Conservation (phyloP, 2,113 vertebrate species). For the Dermatemys mawii region DNA sequence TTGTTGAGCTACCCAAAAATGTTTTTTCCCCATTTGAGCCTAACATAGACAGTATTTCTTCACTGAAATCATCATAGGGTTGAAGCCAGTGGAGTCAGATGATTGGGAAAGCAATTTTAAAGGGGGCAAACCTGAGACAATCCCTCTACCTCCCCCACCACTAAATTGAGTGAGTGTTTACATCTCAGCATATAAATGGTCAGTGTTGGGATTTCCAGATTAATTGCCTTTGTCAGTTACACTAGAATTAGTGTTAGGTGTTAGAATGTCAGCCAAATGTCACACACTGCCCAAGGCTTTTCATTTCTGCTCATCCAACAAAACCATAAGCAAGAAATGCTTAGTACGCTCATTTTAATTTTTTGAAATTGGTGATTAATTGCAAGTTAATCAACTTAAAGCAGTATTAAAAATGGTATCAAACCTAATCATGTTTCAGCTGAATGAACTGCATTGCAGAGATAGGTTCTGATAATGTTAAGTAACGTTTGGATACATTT, state of each 20-base stretch:
- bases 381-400: background rate
- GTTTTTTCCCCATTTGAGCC: background rate
- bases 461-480: accelerated
- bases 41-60: background rate
- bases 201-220: background rate
- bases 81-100: background rate
- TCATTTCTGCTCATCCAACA: background rate
- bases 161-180: background rate
- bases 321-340: background rate
- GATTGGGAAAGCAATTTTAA: background rate
- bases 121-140: background rate
- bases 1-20: background rate
- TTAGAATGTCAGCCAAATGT: background rate
- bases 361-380: accelerated
- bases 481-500: background rate
- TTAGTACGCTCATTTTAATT: background rate
- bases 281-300: background rate
- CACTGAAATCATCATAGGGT: background rate
- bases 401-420: background rate
- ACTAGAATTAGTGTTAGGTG: background rate
- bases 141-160: background rate
- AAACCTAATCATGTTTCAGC: accelerated
- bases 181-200: background rate
- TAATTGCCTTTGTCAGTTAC: background rate
- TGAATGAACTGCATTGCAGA: background rate